Base-by-base conservation (phyloP, 2,888 invertebrate species). In the Zhengitettix transpicula region DNA sequence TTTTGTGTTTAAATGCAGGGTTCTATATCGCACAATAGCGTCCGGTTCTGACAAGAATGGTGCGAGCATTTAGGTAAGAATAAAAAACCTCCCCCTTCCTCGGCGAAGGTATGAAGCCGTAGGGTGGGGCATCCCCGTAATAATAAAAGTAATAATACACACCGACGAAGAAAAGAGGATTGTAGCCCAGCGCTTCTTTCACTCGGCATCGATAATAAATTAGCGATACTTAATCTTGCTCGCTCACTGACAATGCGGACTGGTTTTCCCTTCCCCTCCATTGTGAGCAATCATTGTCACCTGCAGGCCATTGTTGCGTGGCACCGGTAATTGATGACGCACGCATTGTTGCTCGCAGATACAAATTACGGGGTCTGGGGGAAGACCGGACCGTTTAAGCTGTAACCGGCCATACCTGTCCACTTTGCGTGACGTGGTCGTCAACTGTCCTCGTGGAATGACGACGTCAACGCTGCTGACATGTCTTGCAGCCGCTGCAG, bases 171-270 rank as follows among this genome's bases (percentile, higher is more conserved):
- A n/a, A 47, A n/a, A 47, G 14, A 47, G 47, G 47, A 47, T 47
- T n/a, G 47, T 12, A n/a, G 47, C n/a, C 14, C 47, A 47, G 47
- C 47, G 47, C 14, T 47, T n/a, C n/a, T 47, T 47, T 47, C 47
- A 47, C 47, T n/a, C 47, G 47, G n/a, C 47, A n/a, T 61, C 51
- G 58, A 61, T 58, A 61, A 61, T 61, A 61, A 61, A 61, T 61
- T 61, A 61, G 61, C 52, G 61, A 58, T 61, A 61, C 58, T 61
- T 61, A 61, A 58, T 61, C 61, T 61, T 58, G 53, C 47, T 28
- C 47, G 47, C 14, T 12, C 47, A n/a, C 14, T n/a, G 47, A 47
- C 47, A 47, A 47, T 47, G 47, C 47, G 47, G 47, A 47, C 47
- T 47, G 47, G 47, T 47, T 28, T 28, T 47, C 47, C 47, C n/a